Evolutionary conservation across 2,113 vertebrate species (phyloP), one percentile per base, ranked within the genome.

Genomic region (Monopterus albus): DNA sequence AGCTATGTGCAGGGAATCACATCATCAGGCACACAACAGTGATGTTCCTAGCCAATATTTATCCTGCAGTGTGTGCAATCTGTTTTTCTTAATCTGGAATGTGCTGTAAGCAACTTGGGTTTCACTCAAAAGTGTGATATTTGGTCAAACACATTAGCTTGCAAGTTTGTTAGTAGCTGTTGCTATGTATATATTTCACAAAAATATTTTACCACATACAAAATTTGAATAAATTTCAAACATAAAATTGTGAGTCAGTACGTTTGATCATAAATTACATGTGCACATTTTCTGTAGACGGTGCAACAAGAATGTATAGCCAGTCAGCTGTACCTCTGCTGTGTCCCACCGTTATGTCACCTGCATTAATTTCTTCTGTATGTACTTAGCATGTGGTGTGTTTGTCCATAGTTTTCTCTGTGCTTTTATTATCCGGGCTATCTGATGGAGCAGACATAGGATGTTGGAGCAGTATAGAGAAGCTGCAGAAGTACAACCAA

Each of bases 41-140:
- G 58, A 85, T 61, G 74, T 85, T 75, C 84, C 78, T 31, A 57
- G 81, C 68, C 73, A 79, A 81, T 78, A 78, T 86, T 78, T 86
- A 75, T 76, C 68, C 63, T 74, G 81, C 79, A 79, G 57, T 29
- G 68, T 81, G 42, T 75, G 82, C 82, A 88, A 88, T 72, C 64
- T 20, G 50, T 51, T 76, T 43, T 79, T 72, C 7, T 45, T 31
- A 35, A 65, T 79, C 40, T 59, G 28, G 36, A 73, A 73, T 52
- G 31, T 71, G 58, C 29, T 38, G 31, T 49, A 50, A 83, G 74
- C 35, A 75, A 47, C 72, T 68, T 58, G 8, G 38, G 20, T 47
- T 68, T 42, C 13, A 36, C 26, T 42, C 10, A 61, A 62, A 75
- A 69, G 9, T n/a, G n/a, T 6, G 50, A 73, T 50, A 21, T 62